Evolutionary conservation across 2,888 invertebrate genomes (phyloP), one percentile per base, ranked within the genome.

Genomic region (Cartodere bifasciata): DNA sequence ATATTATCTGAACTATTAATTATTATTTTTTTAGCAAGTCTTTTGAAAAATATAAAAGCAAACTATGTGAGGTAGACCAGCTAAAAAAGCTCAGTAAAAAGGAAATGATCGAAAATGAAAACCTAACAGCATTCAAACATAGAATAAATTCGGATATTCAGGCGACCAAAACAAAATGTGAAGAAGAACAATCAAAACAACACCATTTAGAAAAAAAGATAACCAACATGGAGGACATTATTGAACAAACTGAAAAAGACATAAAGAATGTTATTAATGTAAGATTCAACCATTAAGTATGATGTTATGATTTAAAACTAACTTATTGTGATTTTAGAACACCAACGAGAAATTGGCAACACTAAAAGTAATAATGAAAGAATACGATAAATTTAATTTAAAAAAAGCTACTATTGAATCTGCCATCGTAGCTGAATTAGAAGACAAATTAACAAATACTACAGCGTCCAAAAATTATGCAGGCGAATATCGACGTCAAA

Each of bases 91-190:
- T 72, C 23, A 63, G 66, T 2, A 56, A 59, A 31, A 72, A 74
- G 36, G 81, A 81, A 55, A 72, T 79, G 67, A 65, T 70, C 32
- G 64, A 63, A 9, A 75, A 81, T 45, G 77, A 75, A 45, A 67
- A 70, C 40, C 49, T 80, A 2, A 68, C 70, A 0, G 61, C 70
- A 46, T 62, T 72, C 30, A 72, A 71, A 44, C 64, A 65, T 26
- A 70, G 75, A 35, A 45, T 75, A 4, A 50, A 61, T 0, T 63
- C 64, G 22, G 78, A 82, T 32, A 58, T 73, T 2, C 58, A 60
- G 9, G 57, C 50, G 22, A 58, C 63, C 21, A 60, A 46, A 28
- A 64, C 62, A 32, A 45, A 53, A 24, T 67, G 65, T 33, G 64
- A 72, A 11, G 50, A 48, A 1, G 73, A 76, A 46, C 65, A 67